Conservation (phyloP, 2,888 invertebrate genomes). For the Leucoma salicis region DNA sequence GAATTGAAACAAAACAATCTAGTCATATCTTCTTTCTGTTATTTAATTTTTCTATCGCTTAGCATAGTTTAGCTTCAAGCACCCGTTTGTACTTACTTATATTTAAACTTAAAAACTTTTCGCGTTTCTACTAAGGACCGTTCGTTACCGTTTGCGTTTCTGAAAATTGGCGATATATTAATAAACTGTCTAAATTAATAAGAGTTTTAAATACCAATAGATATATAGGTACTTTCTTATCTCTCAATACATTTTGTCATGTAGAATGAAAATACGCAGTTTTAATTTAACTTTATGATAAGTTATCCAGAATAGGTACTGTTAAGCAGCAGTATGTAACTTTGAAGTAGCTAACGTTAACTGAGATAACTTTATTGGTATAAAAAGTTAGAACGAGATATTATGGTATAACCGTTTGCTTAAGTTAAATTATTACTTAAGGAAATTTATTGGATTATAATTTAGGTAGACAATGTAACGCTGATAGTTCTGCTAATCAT, state of each 20-base stretch:
- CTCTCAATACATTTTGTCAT: slow-evolving; percentile 23
- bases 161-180: neutral
- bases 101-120: slow-evolving; percentile 35
- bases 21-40: slow-evolving; percentile 80
- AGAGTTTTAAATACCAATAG: neutral
- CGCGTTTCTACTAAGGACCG: slow-evolving; percentile 32
- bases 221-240: neutral
- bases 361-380: slow-evolving; percentile 53
- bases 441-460: slow-evolving; percentile 40
- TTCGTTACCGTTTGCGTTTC: slow-evolving; percentile 27
- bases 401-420: slow-evolving; percentile 64
- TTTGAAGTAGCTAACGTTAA: slow-evolving; percentile 46
- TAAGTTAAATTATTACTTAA: slow-evolving; percentile 60
- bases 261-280: slow-evolving; percentile 30
- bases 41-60: slow-evolving; percentile 76
- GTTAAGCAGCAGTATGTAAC: slow-evolving; percentile 40
- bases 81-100: slow-evolving; percentile 49
- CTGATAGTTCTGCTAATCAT: slow-evolving; percentile 54
- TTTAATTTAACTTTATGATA: slow-evolving; percentile 56
- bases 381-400: slow-evolving; percentile 36
- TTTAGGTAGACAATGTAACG: slow-evolving; percentile 52
- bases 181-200: slow-evolving; percentile 2
- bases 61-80: slow-evolving; percentile 83
- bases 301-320: slow-evolving; percentile 82
- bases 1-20: slow-evolving; percentile 76